Conservation (phyloP, 2,888 invertebrate species). For the Mimas tiliae region DNA sequence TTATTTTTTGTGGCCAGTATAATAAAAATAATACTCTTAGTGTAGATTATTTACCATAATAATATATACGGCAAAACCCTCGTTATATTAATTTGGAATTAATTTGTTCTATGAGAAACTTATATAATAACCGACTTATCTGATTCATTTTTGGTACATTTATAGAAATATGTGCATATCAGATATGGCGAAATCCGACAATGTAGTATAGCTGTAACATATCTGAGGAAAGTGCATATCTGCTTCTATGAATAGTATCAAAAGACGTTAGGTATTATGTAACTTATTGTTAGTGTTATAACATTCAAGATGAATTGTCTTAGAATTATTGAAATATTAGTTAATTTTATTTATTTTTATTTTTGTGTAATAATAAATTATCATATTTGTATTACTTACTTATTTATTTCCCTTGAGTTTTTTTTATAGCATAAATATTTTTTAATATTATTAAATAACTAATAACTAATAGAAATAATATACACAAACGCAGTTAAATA, state of each 20-base stretch:
- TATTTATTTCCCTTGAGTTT: slow-evolving; percentile 47
- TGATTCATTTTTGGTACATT: slow-evolving; percentile 5
- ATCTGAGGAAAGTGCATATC: slow-evolving; percentile 67
- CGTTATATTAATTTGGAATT: not conserved
- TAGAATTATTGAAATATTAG: slow-evolving; percentile 13
- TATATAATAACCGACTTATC: not conserved
- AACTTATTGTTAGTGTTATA: slow-evolving; percentile 20
- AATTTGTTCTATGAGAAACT: not conserved
- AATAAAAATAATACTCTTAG: too few relatives aligned
- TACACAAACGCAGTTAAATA: not conserved
- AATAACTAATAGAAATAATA: not conserved
- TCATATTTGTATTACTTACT: slow-evolving; percentile 56
- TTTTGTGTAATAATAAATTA: slow-evolving; percentile 60
- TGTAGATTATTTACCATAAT: too few relatives aligned
- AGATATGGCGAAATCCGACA: slow-evolving; percentile 2
- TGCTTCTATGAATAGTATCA: slow-evolving; percentile 74
- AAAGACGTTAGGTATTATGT: slow-evolving; percentile 38
- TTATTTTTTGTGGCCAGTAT: not conserved
- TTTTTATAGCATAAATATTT: not conserved
- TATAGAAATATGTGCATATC: not conserved
- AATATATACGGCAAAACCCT: not conserved
- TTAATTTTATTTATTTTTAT: slow-evolving; percentile 53
- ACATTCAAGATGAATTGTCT: slow-evolving; percentile 14
- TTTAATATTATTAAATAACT: not conserved
- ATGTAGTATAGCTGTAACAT: not conserved